Conservation (phyloP, 2,113 vertebrate genomes). For the Triplophysa rosa region DNA sequence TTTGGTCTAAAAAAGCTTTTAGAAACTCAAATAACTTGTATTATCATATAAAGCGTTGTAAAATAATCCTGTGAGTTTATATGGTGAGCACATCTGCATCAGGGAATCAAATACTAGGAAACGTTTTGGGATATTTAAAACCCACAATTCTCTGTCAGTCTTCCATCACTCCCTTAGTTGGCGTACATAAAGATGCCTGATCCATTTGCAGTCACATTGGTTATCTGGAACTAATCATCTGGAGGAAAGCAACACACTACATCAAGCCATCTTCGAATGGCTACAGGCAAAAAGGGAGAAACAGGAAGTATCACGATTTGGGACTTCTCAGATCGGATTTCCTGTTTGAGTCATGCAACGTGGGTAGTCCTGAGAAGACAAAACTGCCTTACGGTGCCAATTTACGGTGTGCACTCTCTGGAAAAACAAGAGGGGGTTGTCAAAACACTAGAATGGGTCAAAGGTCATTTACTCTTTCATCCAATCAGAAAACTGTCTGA, state of each 20-base stretch:
- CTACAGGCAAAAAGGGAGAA: constrained; percentile 28
- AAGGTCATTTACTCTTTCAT: constrained; percentile 24
- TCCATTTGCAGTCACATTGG: constrained; percentile 8
- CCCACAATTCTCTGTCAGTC: constrained; percentile 15
- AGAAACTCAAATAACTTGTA: not conserved
- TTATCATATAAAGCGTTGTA: no score
- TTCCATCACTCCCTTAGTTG: constrained; percentile 25
- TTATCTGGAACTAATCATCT: constrained; percentile 49
- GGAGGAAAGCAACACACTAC: constrained; percentile 30
- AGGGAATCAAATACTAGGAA: not conserved
- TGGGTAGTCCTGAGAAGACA: constrained; percentile 19
- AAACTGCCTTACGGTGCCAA: constrained; percentile 24
- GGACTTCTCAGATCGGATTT: constrained; percentile 42
- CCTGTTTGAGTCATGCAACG: constrained; percentile 29
- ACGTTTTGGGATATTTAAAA: no score
- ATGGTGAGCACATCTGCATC: not conserved
- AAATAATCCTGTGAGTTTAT: no score
- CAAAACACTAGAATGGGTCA: constrained; percentile 37
- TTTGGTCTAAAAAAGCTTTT: not conserved
- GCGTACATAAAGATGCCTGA: constrained; percentile 8
- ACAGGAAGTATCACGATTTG: constrained; percentile 32
- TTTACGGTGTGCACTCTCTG: constrained; percentile 18
- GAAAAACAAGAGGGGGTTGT: constrained; percentile 6
- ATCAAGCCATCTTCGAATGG: constrained; percentile 27
- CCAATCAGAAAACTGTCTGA: not conserved